Evolutionary conservation across 2,888 invertebrate genomes (phyloP), one percentile per base, ranked within the genome.

Genomic region (Unio delphinus): DNA sequence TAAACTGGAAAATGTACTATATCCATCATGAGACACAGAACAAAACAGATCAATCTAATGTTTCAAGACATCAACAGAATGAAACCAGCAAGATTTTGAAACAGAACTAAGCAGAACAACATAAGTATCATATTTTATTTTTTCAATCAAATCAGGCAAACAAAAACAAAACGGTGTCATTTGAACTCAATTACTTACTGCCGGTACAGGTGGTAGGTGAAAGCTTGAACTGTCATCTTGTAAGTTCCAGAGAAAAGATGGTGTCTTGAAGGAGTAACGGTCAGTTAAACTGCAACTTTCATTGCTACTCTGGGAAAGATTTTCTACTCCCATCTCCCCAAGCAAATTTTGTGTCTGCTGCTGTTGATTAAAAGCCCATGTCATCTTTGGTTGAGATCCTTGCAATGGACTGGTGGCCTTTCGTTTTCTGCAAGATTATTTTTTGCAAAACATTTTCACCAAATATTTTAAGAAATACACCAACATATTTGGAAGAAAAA

Each of bases 301-400:
- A 66, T 63, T 67, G 62, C 70, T 78, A 60, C 61, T 76, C 59
- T 72, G 78, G 64, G 75, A 76, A 26, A 79, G 65, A 23, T 72
- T 68, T n/a, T 78, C 79, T 56, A 84, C 79, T 18, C 86, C 86
- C 70, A 86, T 75, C 58, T 83, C 84, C 34, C 80, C 74, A 57
- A 81, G 74, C 55, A 86, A 73, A 65, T 72, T 72, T 65, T 78
- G 67, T 60, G 83, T 78, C 61, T 73, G 74, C 55, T 79, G 70
- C 55, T 79, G 70, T 8, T 70, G 54, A 57, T 77, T 76, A 57
- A 75, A 59, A 54, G 74, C 70, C 82, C 82, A 80, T 45, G 64
- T 60, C 59, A 69, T 74, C 28, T 65, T 68, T 55, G 74, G 59
- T 30, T 65, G 61, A 17, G 61, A 61, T 11, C 59, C 66, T 58